Conservation (phyloP, 2,888 invertebrate species). For the Cheilosia urbana region DNA sequence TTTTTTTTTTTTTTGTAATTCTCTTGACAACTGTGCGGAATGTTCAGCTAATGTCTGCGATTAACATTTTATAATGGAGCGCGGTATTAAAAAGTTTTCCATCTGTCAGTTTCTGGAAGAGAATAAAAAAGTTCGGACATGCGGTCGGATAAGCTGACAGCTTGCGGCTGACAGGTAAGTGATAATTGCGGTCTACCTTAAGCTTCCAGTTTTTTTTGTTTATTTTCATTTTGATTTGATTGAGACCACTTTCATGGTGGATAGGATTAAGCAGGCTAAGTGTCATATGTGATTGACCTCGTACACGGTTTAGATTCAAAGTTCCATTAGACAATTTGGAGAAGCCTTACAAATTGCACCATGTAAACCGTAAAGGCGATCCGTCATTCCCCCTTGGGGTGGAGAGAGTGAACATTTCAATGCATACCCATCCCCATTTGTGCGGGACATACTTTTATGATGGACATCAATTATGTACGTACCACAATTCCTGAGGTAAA, state of each 20-base stretch:
- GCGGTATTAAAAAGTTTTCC: conserved; percentile 43
- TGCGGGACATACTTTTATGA: conserved; percentile 29
- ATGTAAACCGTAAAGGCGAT: conserved; percentile 21
- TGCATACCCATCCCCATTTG: neutral
- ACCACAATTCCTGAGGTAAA: conserved; percentile 28
- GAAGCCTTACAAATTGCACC: too few relatives aligned
- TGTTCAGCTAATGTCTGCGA: conserved; percentile 18
- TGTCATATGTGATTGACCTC: conserved; percentile 12
- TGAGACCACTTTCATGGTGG: conserved; percentile 53
- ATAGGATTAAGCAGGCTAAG: conserved; percentile 37
- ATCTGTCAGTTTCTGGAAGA: conserved; percentile 26
- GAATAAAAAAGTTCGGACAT: conserved; percentile 35
- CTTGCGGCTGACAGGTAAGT: conserved; percentile 50
- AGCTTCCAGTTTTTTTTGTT: conserved; percentile 2
- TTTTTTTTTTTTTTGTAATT: too few relatives aligned
- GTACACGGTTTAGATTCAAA: neutral
- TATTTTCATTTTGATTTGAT: conserved; percentile 21
- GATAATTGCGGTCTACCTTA: conserved; percentile 45
- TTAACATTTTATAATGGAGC: conserved; percentile 33
- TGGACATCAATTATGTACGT: conserved; percentile 39
- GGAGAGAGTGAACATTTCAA: neutral
- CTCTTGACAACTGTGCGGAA: conserved; percentile 21
- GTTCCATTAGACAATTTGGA: neutral
- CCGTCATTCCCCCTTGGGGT: conserved; percentile 3
- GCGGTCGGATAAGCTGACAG: conserved; percentile 49